Base-by-base conservation (phyloP, 2,797 vertebrate genomes). In the Halcyon smyrnensis region DNA sequence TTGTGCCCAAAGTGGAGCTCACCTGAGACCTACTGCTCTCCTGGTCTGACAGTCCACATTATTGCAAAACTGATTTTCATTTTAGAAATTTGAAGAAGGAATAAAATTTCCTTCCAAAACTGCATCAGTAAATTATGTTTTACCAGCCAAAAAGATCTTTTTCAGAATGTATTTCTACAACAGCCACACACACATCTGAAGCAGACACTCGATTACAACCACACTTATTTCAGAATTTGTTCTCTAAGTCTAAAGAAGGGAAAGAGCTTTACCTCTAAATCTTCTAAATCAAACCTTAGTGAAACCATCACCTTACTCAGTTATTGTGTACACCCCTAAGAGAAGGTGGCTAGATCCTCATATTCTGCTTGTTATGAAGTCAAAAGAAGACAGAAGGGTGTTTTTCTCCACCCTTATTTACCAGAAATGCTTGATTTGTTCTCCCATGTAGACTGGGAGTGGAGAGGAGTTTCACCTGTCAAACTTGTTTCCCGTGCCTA, bases 401-500 rank as follows among this genome's bases (percentile, higher is more conserved):
- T 65, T 83, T 53, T 50, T 41, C 69, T 82, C 57, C 60, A 56
- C 89, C 83, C 45, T 78, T 65, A 53, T 77, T 93, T 89, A 83
- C 50, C 88, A 77, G 89, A 89, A 95, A 68, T 24, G 63, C 65
- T 78, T 71, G 43, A 74, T 86, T 68, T 86, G 71, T 46, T 53
- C 79, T 74, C 63, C 5, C 0, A 0, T 8, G 24, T 41, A 71
- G 39, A 27, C 41, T 84, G 86, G 86, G 89, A 87, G 84, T 57
- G 65, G 84, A 92, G 87, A 70, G 76, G 53, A 74, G 91, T 93
- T 84, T 54, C 90, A 70, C 87, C 54, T 53, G 82, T 54, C 80
- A 76, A 25, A 92, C 77, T 75, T 8, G 65, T 95, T 90, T 78
- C 63, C 67, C 24, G 3, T 37, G 69, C 69, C 94, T 92, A 37